Percentiles rank a stretch among this genome's conserved stretches.
phyloP scores from a whole-genome alignment of 2,888 invertebrate genomes.

The Diarsia dahlii region DNA sequence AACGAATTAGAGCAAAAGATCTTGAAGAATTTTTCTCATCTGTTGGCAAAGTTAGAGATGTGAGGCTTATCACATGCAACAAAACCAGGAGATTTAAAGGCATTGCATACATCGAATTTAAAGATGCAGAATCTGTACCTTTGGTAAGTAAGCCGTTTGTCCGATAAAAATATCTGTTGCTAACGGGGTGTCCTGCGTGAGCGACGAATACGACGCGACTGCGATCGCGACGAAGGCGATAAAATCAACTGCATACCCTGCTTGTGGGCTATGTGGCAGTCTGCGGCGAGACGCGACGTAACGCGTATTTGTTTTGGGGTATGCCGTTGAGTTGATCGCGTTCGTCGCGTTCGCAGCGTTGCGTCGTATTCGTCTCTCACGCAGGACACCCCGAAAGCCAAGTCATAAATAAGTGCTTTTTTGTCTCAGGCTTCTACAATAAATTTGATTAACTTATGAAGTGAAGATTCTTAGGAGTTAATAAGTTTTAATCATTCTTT shows the following conservation, averaged over 20 bases:
- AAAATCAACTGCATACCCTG: too few relatives aligned
- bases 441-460: neutral
- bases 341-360: too few relatives aligned
- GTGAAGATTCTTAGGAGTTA: slow-evolving; percentile 2
- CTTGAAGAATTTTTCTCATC: slow-evolving; percentile 99
- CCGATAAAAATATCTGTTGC: neutral
- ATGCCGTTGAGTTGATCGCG: too few relatives aligned
- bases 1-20: slow-evolving; percentile 97
- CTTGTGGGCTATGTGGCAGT: too few relatives aligned
- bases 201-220: too few relatives aligned
- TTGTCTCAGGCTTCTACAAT: neutral
- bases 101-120: slow-evolving; percentile 99
- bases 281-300: too few relatives aligned
- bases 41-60: slow-evolving; percentile 99
- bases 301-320: too few relatives aligned
- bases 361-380: too few relatives aligned
- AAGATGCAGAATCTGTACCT: slow-evolving; percentile 99
- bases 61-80: slow-evolving; percentile 99
- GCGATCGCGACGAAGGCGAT: too few relatives aligned
- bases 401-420: neutral
- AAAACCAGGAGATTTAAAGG: slow-evolving; percentile 99
- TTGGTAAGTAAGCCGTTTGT: slow-evolving; percentile 91
- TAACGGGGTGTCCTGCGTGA: too few relatives aligned
- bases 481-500: slow-evolving; percentile 7
- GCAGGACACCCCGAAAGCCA: neutral